Percentiles rank a stretch among this genome's conserved stretches.
Evolutionary conservation across 2,797 vertebrate genomes (phyloP).

Genomic region (Trematomus bernacchii): DNA sequence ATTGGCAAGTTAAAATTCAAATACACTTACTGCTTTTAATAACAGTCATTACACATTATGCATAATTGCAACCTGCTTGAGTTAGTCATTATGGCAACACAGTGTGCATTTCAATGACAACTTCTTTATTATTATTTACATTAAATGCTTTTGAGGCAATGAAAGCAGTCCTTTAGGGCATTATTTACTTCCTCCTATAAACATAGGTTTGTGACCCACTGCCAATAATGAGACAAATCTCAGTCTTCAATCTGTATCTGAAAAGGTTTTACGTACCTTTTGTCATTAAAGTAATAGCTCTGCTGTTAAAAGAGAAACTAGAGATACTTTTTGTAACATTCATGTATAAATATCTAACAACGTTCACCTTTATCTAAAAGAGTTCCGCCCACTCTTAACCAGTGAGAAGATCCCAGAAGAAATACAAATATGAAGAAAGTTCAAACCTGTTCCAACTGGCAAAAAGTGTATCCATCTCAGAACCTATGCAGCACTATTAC

Average conservation of each 20-base stretch:
- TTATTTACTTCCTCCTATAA: neutral
- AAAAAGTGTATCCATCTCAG: neutral
- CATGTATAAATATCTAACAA: neutral
- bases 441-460: neutral
- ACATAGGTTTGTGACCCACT: neutral
- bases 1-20: no score
- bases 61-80: no score
- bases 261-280: neutral
- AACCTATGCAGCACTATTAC: neutral
- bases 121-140: neutral
- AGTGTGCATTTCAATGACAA: no score
- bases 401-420: neutral
- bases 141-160: neutral
- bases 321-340: neutral
- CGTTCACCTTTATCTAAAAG: no score
- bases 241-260: no score
- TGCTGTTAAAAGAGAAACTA: neutral
- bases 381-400: no score
- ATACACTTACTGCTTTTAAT: no score
- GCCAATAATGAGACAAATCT: neutral
- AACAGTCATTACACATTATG: no score
- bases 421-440: neutral
- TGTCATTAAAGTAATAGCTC: neutral
- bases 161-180: neutral
- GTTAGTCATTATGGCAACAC: no score